These are phyloP conservation scores for Trogon melanurus DNA, from an alignment of 2,113 vertebrate genomes.

Conservation along the genomic window DNA sequence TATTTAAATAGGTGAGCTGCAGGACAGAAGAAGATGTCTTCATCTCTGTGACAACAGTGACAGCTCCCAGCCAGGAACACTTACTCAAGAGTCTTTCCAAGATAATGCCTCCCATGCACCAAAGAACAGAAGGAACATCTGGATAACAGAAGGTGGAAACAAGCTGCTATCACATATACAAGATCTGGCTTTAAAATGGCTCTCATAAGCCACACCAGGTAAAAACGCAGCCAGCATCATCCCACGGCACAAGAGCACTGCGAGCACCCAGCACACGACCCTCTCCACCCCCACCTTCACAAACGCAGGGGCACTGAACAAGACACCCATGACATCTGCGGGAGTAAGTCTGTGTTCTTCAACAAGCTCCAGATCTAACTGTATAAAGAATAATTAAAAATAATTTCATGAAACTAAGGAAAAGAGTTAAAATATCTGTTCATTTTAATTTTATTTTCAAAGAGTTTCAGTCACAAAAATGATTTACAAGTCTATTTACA, in stretches of 20 bases:
- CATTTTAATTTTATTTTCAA: conserved; percentile 78
- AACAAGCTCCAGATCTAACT: background rate
- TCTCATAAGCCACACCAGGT: background rate
- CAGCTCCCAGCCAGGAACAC: background rate
- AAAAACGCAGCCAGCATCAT: background rate
- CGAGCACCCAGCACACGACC: background rate
- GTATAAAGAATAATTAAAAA: background rate
- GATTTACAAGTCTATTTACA: conserved; percentile 79
- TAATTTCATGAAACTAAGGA: conserved; percentile 5
- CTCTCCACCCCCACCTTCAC: background rate
- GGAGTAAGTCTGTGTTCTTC: background rate
- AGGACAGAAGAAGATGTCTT: background rate
- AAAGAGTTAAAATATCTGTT: conserved; percentile 34
- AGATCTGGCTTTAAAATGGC: background rate
- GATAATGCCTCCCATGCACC: background rate
- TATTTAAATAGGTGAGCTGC: background rate
- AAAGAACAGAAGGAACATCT: background rate
- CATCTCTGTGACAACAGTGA: background rate
- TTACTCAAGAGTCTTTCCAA: background rate
- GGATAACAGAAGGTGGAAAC: background rate
- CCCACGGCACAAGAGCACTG: background rate
- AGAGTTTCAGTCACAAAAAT: conserved; percentile 78
- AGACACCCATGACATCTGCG: background rate
- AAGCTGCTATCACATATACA: background rate
- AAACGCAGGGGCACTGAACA: background rate